Evolutionary conservation across 1,140 invertebrate species (phyloP), one percentile per base, ranked within the genome.

Genomic region (Piezodorus guildinii): DNA sequence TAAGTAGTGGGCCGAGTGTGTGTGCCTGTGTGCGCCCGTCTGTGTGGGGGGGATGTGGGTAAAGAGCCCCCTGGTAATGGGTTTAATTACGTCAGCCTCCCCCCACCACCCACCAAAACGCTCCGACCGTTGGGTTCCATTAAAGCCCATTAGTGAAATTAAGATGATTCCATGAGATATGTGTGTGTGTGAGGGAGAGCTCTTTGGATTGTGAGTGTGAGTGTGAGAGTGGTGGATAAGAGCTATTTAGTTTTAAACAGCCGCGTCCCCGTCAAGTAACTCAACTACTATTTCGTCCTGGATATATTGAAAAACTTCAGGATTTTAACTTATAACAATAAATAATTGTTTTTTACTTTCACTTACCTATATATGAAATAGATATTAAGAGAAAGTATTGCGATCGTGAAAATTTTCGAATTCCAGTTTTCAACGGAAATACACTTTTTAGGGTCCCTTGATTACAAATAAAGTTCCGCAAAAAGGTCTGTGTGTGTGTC

Each of bases 101-200:
- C 46, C 46, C 46, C 1, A 49, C 46, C n/a, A 17, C 19, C 46
- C n/a, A 21, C 46, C 46, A 49, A 49, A 49, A 49, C 46, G 46
- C 46, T 49, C 46, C 46, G 46, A 21, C 46, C 46, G 46, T 49
- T 21, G 46, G 46, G n/a, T 49, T 49, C 46, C 46, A 49, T 49
- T 49, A 49, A 21, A 21, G 46, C 46, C 46, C 46, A 49, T 49
- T 49, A 49, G 46, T 49, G 46, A 49, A 49, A 49, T 49, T 49
- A 49, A 49, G 46, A 49, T 49, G 46, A 49, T 49, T 49, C 46
- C 46, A 49, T 49, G 46, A 49, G 46, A 49, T 49, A 49, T 49
- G 46, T 49, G 46, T 49, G 46, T 49, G 46, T 49, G 46, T 49
- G 46, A 17, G 46, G 8, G 46, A 12, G 34, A 12, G 34, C 34